Base-by-base conservation (phyloP, 2,797 vertebrate genomes). In the Enteromius argenteus region DNA sequence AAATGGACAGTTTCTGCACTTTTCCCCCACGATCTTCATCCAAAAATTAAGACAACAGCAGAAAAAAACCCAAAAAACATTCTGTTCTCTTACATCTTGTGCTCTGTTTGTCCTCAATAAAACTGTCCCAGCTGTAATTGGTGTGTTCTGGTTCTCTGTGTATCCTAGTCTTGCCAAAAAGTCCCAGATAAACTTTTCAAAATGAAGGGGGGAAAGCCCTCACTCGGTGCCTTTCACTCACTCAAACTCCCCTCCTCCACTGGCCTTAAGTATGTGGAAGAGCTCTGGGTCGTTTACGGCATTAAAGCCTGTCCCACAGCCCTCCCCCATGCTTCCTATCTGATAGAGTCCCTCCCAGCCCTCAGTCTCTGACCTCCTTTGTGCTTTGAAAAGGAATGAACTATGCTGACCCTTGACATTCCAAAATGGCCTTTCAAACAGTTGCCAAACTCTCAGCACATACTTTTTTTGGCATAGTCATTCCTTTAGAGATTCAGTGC, bases 291-390 rank as follows among this genome's bases (percentile, higher is more conserved):
- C 62, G 5, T 78, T 72, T 87, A 56, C 53, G 71, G 37, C 76
- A 46, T 58, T 81, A 74, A 39, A 84, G 81, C 62, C 78, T 58
- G 76, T 81, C 77, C 85, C 76, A 68, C 83, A 37, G 66, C 37
- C 83, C 62, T 72, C 60, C 77, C 73, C 49, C 64, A 32, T 32
- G 14, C 62, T 69, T 80, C 58, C 80, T 39, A n/a, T 62, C 66
- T 37, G 64, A 69, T 67, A 68, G 13, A 83, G 69, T 17, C 53
- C 58, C 60, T 74, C 73, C 71, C 79, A 78, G 77, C 81, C 81
- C 77, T 39, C 67, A 5, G 46, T n/a, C 46, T 46, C 23, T 83
- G 51, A 83, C 81, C 64, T 77, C 73, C 73, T 83, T 76, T 77
- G 64, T 79, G 53, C 83, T 84, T 51, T 62, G 32, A 79, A 79